phyloP scores from a whole-genome alignment of 2,797 vertebrate genomes.

The Mormyrops attenuatus region DNA sequence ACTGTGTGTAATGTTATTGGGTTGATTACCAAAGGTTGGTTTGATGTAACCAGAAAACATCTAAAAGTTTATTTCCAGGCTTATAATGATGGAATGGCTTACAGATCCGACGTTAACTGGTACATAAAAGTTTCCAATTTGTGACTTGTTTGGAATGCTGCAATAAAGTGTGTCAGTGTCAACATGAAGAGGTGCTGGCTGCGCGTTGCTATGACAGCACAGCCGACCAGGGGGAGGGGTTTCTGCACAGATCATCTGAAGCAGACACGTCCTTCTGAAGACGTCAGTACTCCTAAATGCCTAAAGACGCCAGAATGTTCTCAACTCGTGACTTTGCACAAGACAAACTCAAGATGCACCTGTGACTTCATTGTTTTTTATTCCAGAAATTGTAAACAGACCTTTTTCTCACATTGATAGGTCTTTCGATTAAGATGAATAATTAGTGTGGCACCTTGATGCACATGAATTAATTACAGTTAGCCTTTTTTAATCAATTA shows the following conservation, averaged over 20 bases:
- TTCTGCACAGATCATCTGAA: not conserved
- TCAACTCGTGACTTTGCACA: not conserved
- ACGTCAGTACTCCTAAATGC: not conserved
- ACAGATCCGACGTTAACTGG: not conserved
- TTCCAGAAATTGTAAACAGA: conserved; percentile 24
- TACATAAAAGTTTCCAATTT: not conserved
- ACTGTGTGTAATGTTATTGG: not conserved
- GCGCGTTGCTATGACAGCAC: not conserved
- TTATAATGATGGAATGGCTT: not conserved
- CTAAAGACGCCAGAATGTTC: not conserved
- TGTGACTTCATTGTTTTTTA: conserved; percentile 10
- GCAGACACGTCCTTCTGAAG: not conserved
- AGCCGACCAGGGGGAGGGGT: not conserved
- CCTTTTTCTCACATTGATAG: conserved; percentile 5
- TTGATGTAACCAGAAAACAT: not conserved
- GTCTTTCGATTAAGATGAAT: not conserved
- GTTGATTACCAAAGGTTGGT: not conserved
- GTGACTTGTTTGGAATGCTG: not conserved
- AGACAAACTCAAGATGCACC: not conserved
- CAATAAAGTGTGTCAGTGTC: not conserved
- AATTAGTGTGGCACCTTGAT: not conserved
- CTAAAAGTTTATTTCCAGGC: not conserved
- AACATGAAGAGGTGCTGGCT: not conserved
- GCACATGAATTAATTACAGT: not conserved
- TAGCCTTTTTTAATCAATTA: not conserved